Base-by-base conservation (phyloP, 2,888 invertebrate genomes). In the Chloroclystis v-ata region DNA sequence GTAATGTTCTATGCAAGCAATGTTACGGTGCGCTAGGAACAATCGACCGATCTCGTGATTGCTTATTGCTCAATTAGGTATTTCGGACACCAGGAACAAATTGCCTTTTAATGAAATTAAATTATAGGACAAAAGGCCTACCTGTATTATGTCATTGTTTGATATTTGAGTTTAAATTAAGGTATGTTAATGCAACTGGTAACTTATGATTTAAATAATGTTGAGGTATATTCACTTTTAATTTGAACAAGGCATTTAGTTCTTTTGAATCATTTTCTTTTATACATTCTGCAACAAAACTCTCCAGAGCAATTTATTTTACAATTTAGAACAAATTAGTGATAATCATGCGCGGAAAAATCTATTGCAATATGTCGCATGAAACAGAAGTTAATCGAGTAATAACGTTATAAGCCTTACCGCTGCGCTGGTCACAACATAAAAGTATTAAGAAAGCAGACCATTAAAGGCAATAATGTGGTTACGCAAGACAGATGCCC, bases 381-480 rank as follows among this genome's bases (percentile, higher is more conserved):
- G 14, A 33, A 14, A 20, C 7, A 33, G 24, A 24, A 29, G 7
- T 41, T 49, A 54, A 51, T 64, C 63, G 67, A 69, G 65, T n/a
- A n/a, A n/a, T n/a, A n/a, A n/a, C n/a, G n/a, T 61, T 63, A 51
- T 61, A 52, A 49, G 64, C 56, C 42, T 14, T 38, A 11, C 16
- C 28, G 40, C 55, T 55, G 64, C 28, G 40, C 55, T 55, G 64
- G 59, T 20, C 20, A 5, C 20, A 20, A 61, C 61, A 72, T 67
- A 75, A 80, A 80, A 80, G 75, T 59, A 67, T 71, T 64, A 76
- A 75, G 74, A 75, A 80, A 78, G 71, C 65, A 60, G 60, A 59
- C 71, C 76, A 83, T 84, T 84, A 83, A 72, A 70, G 69, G 75
- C 74, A 77, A 83, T 85, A 82, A 82, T 82, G 84, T 63, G 83